Conservation (phyloP, 1,140 invertebrate species). For the Trachymyrmex septentrionalis region DNA sequence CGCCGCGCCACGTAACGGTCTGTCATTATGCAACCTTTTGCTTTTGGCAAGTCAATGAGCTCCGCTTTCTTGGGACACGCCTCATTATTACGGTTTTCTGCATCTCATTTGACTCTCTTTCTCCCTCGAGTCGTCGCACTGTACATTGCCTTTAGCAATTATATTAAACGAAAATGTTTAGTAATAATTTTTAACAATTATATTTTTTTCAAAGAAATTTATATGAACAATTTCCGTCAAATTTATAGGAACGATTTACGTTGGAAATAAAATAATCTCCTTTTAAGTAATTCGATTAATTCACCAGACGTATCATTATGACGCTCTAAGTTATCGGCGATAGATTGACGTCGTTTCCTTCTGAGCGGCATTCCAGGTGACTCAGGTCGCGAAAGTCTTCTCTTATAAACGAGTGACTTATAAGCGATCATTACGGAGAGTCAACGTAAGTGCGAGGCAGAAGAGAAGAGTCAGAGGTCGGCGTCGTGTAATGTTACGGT, state of each 20-base stretch:
- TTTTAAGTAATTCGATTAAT: conserved; percentile 19
- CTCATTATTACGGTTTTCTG: conserved; percentile 36
- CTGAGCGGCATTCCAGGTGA: not conserved
- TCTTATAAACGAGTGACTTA: conserved; percentile 55
- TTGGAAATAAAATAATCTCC: not conserved
- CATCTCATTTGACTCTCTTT: conserved; percentile 20
- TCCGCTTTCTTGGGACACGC: conserved; percentile 7
- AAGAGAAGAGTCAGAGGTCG: conserved; percentile 58
- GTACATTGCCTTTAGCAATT: not conserved
- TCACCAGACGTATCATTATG: not conserved
- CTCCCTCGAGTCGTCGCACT: not conserved
- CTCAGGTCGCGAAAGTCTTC: conserved; percentile 6
- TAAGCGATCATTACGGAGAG: conserved; percentile 43
- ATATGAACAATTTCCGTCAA: not conserved
- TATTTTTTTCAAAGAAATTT: not conserved
- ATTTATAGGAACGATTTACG: not conserved
- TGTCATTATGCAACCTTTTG: conserved; percentile 42
- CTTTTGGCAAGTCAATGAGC: conserved; percentile 39
- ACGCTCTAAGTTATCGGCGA: not conserved
- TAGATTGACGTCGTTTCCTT: conserved; percentile 18
- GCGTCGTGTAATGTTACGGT: conserved; percentile 70
- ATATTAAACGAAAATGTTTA: not conserved
- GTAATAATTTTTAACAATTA: not conserved
- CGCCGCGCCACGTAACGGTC: conserved; percentile 10
- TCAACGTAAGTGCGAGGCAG: conserved; percentile 24